Evolutionary conservation across 1,140 invertebrate species (phyloP), one percentile per base, ranked within the genome.

Genomic region (Chlorops oryzae): DNA sequence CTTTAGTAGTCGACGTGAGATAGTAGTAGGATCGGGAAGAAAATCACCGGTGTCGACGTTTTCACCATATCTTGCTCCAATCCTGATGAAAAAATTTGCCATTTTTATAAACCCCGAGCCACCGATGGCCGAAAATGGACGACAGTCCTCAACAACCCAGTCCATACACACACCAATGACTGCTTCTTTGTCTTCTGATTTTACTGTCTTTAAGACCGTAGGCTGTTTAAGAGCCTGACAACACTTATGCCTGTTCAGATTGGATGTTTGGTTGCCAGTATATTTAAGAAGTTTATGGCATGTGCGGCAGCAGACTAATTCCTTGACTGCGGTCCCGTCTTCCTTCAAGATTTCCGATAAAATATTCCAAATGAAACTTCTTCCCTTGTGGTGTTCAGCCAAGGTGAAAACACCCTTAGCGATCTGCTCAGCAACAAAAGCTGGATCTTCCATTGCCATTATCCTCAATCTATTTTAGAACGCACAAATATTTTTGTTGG

Each of bases 21-120:
- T 51, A 9, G 40, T 48, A 37, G 40, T 48, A 28, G 32, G 47
- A 40, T 53, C 50, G 1, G 56, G 51, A 9, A 58, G 17, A 7
- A 55, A n/a, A 18, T 56, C 51, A 10, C 46, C 48, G 7, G 53
- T 23, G 38, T 54, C 46, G 10, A 57, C 37, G 20, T 52, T 18
- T 47, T 49, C 52, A 0, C 52, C 52, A 38, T 55, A 52, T 5
- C 12, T 45, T 12, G 56, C 50, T 1, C 56, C 56, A 20, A 58
- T 37, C 15, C 50, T 52, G 7, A 57, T 44, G 22, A 54, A 54
- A 54, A 48, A 47, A 13, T 57, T 22, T 7, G 44, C 48, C 15
- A 57, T 15, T 34, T 53, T 47, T 32, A 7, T 15, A 15, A 32
- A 32, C 9, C 28, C 28, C 28, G 28, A 32, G 28, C 28, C 28